phyloP scores from a whole-genome alignment of 1,140 invertebrate species.

The Drosophila nebulosa region DNA sequence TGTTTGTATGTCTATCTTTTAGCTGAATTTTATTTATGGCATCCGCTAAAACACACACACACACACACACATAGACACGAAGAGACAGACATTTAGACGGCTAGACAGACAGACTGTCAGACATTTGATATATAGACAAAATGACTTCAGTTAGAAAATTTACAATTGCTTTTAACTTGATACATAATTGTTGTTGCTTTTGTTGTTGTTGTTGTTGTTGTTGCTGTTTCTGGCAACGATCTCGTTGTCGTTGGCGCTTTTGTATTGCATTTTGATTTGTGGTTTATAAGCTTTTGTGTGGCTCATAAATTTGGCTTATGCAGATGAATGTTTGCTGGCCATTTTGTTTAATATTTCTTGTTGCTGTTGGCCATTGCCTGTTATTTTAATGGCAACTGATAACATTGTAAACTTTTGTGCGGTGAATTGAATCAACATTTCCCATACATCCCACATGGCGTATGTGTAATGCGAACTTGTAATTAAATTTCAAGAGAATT shows the following conservation, averaged over 20 bases:
- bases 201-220: constrained; percentile 25
- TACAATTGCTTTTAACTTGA: constrained; percentile 76
- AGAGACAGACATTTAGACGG: neutral
- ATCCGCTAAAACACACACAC: constrained; percentile 64
- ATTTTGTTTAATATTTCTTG: constrained; percentile 33
- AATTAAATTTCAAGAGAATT: neutral
- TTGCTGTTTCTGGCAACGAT: constrained; percentile 10
- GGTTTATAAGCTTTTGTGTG: constrained; percentile 69
- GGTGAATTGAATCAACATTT: constrained; percentile 44
- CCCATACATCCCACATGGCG: constrained; percentile 1
- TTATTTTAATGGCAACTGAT: constrained; percentile 9
- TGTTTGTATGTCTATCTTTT: constrained; percentile 61
- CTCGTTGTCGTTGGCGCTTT: constrained; percentile 40
- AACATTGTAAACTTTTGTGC: constrained; percentile 11
- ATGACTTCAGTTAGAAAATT: constrained; percentile 76
- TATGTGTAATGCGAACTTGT: constrained; percentile 13
- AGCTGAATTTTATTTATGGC: constrained; percentile 74
- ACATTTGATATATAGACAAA: constrained; percentile 75
- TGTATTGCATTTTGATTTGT: constrained; percentile 76
- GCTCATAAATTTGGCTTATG: constrained; percentile 70
- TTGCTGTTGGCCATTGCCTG: neutral
- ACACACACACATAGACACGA: constrained; percentile 9
- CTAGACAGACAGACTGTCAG: constrained; percentile 29
- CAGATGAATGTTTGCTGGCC: constrained; percentile 12
- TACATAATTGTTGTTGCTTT: constrained; percentile 60